Conservation (phyloP, 37 sponge, comb jelly and placozoan species). For the Diacarnus erythraeanus region DNA sequence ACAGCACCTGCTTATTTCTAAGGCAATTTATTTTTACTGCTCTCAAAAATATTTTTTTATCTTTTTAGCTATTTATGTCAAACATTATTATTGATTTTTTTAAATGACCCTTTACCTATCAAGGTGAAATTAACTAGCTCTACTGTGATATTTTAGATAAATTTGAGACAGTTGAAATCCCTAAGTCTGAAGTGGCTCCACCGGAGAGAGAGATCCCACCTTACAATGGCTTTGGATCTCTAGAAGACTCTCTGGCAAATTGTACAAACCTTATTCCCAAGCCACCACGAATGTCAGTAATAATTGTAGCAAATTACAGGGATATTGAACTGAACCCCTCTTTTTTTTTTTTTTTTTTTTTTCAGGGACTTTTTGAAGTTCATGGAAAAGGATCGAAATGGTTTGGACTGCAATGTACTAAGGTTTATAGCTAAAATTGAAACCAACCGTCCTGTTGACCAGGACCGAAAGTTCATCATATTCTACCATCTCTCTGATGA, state of each 20-base stretch:
- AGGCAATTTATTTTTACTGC: background rate
- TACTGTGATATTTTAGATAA: slow-evolving; percentile 38
- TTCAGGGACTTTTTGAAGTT: slow-evolving; percentile 91
- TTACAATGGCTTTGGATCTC: slow-evolving; percentile 93
- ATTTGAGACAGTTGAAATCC: slow-evolving; percentile 62
- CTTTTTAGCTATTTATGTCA: background rate
- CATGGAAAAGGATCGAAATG: slow-evolving; percentile 96
- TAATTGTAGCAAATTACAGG: background rate
- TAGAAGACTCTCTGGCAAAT: slow-evolving; percentile 90
- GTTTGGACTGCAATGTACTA: slow-evolving; percentile 93
- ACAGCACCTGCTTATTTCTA: no score
- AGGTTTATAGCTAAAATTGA: slow-evolving; percentile 91
- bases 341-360: background rate
- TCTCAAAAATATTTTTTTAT: background rate
- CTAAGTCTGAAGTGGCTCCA: slow-evolving; percentile 34
- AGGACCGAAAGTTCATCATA: slow-evolving; percentile 91
- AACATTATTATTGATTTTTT: background rate
- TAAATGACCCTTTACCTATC: background rate
- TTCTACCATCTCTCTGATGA: slow-evolving; percentile 94
- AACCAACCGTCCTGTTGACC: slow-evolving; percentile 85
- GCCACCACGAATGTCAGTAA: slow-evolving; percentile 69
- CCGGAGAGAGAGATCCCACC: slow-evolving; percentile 75
- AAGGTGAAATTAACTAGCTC: background rate
- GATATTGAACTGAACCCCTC: background rate
- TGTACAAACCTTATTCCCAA: slow-evolving; percentile 92